These are phyloP conservation scores for Drosophila equinoxialis DNA, from an alignment of 1,140 invertebrate species.

Conservation along the genomic window DNA sequence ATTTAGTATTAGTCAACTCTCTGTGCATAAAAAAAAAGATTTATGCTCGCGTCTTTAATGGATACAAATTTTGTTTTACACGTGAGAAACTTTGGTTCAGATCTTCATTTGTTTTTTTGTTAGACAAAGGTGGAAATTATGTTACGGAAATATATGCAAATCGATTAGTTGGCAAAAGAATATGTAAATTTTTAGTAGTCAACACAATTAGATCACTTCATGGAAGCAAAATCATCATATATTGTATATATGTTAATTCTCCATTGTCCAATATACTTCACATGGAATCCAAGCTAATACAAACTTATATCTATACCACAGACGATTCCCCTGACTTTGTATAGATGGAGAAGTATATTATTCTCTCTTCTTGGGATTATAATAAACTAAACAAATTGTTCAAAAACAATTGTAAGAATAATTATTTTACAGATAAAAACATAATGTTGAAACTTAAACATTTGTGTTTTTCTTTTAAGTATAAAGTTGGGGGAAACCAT, in stretches of 20 bases:
- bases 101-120: neutral
- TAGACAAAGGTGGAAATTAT: neutral
- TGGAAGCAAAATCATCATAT: neutral
- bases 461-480: no score
- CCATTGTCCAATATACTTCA: neutral
- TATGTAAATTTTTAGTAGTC: neutral
- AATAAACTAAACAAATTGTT: no score
- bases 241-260: no score
- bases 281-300: no score
- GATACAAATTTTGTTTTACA: neutral
- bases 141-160: conserved; percentile 12
- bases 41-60: neutral
- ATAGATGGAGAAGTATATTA: neutral
- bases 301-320: neutral
- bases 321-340: neutral
- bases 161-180: neutral
- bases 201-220: neutral
- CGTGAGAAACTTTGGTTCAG: neutral
- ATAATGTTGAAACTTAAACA: no score
- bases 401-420: no score
- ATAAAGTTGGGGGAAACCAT: no score
- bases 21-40: no score
- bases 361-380: no score
- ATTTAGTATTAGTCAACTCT: neutral
- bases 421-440: no score